Evolutionary conservation across 2,113 vertebrate genomes (phyloP).

Genomic region (Propithecus coquereli): DNA sequence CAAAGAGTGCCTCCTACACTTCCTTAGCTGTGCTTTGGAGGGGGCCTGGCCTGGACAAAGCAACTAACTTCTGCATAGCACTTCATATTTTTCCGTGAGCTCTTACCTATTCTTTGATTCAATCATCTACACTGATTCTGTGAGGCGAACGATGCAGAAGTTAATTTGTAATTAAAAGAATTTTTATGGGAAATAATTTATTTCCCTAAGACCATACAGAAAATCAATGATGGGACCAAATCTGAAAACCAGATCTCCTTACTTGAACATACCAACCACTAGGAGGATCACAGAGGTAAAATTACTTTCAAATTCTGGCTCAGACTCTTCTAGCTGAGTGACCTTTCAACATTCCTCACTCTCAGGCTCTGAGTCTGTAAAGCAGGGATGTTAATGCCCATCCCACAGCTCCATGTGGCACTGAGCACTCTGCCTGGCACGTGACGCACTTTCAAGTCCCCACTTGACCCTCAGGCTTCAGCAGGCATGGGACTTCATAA

Average conservation of each 20-base stretch:
- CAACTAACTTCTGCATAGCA: neutral
- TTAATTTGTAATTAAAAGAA: neutral
- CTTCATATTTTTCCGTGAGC: neutral
- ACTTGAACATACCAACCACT: neutral
- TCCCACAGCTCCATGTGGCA: neutral
- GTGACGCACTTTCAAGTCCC: neutral
- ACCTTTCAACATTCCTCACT: neutral
- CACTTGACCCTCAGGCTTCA: neutral
- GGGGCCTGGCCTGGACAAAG: neutral
- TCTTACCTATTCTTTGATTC: neutral
- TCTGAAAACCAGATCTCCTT: neutral
- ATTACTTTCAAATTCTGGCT: neutral
- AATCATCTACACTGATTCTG: neutral
- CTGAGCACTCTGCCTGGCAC: neutral
- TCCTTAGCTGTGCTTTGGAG: neutral
- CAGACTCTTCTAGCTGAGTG: neutral
- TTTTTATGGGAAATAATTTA: neutral
- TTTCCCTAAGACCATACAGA: neutral
- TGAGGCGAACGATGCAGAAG: neutral
- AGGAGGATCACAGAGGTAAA: neutral
- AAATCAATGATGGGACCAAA: neutral
- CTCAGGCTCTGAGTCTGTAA: neutral
- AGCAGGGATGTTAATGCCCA: neutral
- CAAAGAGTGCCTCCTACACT: too few species aligned
- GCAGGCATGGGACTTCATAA: neutral